Percentiles rank a stretch among this genome's conserved stretches.
Conservation (phyloP, 1,140 invertebrate species). For the Myzus persicae region DNA sequence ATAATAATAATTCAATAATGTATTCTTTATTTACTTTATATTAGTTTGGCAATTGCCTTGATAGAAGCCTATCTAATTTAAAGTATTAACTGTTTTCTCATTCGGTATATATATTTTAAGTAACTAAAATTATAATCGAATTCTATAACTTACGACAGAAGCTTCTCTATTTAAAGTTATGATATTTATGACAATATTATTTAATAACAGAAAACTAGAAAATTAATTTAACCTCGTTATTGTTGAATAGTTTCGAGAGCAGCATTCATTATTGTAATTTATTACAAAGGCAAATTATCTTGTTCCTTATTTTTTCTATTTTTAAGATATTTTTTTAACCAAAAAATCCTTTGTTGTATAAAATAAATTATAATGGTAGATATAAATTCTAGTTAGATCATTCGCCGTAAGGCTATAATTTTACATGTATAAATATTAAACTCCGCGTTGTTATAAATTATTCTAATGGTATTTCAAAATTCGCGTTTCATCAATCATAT, state of each 20-base stretch:
- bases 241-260: not conserved
- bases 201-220: not conserved
- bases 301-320: not conserved
- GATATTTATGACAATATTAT: not conserved
- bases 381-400: not conserved
- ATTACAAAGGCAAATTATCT: not conserved
- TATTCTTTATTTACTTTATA: not conserved
- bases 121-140: not conserved
- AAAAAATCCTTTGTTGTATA: not conserved
- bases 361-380: not conserved
- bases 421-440: constrained; percentile 15
- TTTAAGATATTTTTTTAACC: not conserved
- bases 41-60: too few species aligned
- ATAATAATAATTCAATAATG: not conserved
- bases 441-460: not conserved
- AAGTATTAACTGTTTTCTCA: not conserved
- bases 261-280: not conserved
- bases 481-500: not conserved
- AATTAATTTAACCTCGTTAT: not conserved
- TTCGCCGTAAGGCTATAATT: not conserved
- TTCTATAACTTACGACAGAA: not conserved
- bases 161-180: not conserved
- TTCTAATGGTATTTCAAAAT: not conserved
- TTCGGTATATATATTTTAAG: not conserved
- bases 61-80: too few species aligned